A percentile compares a stretch with the other conserved stretches of the same genome.
Evolutionary conservation across 1,140 invertebrate genomes (phyloP).

Genomic region (Sitobion miscanthi): DNA sequence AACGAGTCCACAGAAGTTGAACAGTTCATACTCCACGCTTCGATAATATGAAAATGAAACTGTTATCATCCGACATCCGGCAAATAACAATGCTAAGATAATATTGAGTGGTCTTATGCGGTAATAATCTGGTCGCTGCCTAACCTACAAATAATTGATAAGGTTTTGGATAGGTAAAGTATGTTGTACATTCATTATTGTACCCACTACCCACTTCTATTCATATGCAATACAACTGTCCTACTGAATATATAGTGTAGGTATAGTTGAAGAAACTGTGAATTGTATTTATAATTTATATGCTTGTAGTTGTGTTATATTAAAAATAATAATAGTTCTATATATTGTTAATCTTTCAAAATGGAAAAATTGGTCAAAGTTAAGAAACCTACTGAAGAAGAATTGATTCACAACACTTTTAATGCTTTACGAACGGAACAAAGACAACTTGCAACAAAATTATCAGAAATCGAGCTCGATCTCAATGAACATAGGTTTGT

Average conservation of each 20-base stretch:
- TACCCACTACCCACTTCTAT: background rate
- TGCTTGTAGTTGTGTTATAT: background rate
- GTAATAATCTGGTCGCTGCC: background rate
- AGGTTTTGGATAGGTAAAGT: background rate
- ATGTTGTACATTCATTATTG: background rate
- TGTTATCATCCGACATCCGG: background rate
- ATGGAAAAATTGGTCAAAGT: constrained; percentile 49
- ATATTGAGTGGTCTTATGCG: background rate
- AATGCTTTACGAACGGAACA: constrained; percentile 87
- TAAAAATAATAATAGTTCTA: background rate
- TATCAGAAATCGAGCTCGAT: constrained; percentile 90
- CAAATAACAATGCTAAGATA: background rate
- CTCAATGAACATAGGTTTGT: constrained; percentile 92
- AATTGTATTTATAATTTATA: background rate
- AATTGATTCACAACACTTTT: constrained; percentile 86
- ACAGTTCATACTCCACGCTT: too few species aligned
- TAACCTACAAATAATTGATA: constrained; percentile 27
- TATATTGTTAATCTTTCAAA: background rate
- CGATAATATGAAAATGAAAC: too few species aligned
- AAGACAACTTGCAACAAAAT: constrained; percentile 80
- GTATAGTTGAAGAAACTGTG: background rate
- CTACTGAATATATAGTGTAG: too few species aligned
- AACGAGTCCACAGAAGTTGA: too few species aligned
- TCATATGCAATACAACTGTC: too few species aligned
- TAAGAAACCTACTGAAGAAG: constrained; percentile 61